Evolutionary conservation across 2,888 invertebrate species (phyloP), one percentile per base, ranked within the genome.

Genomic region (Morpho helenor): DNA sequence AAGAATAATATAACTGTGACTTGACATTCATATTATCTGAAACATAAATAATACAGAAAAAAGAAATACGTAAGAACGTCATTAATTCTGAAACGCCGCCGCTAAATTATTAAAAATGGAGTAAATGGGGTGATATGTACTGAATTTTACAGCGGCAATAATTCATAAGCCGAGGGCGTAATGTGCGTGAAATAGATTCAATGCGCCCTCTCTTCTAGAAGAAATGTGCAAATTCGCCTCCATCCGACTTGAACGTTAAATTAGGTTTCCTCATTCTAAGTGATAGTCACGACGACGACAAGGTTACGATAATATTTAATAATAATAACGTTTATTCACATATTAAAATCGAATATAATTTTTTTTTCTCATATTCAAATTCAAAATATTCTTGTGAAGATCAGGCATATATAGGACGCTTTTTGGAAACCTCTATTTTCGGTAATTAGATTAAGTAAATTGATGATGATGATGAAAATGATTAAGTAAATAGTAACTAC

Each of bases 141-240:
- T 85, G 84, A 84, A 80, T 77, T 86, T 84, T 82, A 86, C 84
- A 79, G 83, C 82, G 65, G 80, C 74, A 80, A 86, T 86, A 84
- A 86, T 74, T 87, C 83, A 85, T 84, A 84, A 85, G 79, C 81
- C 80, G 70, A 59, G 69, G 59, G 70, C 69, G 82, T 84, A 86
- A 87, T 84, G 80, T 76, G 86, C 86, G 84, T 87, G 82, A 86
- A 87, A 87, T 86, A 86, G 85, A 84, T 82, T 82, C 77, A 62
- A 74, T 71, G 75, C 76, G 75, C 79, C 79, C 80, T 78, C 79
- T 79, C 69, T 73, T 74, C 75, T 75, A 78, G 77, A 79, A 83
- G 80, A 79, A 85, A 81, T 82, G 70, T 71, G 80, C 77, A 77
- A 80, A 80, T 79, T 54, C 23, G 42, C 23, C 54, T 23, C 23